Evolutionary conservation across 2,888 invertebrate species (phyloP), one percentile per base, ranked within the genome.

Genomic region (Callimorpha dominula): DNA sequence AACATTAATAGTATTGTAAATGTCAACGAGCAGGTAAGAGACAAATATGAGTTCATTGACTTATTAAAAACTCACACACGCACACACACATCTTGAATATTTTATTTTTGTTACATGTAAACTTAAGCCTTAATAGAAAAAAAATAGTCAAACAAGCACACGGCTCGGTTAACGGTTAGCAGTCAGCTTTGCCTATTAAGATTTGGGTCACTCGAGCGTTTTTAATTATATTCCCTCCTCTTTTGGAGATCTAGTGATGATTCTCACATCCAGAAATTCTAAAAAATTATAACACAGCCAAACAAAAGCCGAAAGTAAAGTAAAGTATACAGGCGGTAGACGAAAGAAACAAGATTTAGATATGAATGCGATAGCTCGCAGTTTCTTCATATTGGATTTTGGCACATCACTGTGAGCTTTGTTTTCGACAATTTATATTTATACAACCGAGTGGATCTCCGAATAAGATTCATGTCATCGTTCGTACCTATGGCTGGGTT

Each of bases 381-480:
- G 71, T 73, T 74, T 54, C 75, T 73, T 78, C 71, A 72, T 74
- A 71, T 31, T 31, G 31, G 31, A 77, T 66, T 67, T 76, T 73
- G 76, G 73, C 73, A 74, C 83, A 76, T 77, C 76, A 76, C 15
- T 46, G 72, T 20, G 75, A 66, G 72, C 71, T 78, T 83, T 81
- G 81, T 76, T 80, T 80, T 80, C 74, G 67, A 63, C 67, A 71
- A 79, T 84, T 80, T 77, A 72, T 72, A 81, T 80, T 76, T 81
- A 82, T 77, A 79, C 77, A 73, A 70, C 11, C 70, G 74, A 78
- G 74, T 76, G 74, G 65, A 77, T 79, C 74, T 81, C 50, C 9
- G 73, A 80, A 82, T 82, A 83, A 75, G 62, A 71, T 75, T 78
- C 70, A 78, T 81, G 75, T 83, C 76, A 83, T 80, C 42, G 5